A percentile compares a stretch with the other conserved stretches of the same genome.
Evolutionary conservation across 2,113 vertebrate species (phyloP).

Genomic region (Nansenia antarctica): DNA sequence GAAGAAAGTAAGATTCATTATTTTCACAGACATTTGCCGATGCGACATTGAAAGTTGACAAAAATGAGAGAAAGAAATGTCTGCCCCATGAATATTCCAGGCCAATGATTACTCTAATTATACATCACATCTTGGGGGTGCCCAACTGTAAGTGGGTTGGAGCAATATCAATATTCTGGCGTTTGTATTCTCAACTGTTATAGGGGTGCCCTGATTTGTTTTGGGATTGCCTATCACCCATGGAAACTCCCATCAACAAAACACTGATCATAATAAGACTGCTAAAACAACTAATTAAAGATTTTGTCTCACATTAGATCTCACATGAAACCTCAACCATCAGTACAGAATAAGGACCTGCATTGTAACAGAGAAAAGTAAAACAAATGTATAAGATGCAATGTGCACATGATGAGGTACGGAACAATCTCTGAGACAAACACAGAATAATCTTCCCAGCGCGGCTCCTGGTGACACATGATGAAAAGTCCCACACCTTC

Average conservation of each 20-base stretch:
- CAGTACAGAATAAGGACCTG: not conserved
- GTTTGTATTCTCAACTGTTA: not conserved
- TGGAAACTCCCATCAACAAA: not conserved
- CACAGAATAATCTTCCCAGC: too few relatives aligned
- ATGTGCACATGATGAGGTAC: too few relatives aligned
- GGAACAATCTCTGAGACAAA: too few relatives aligned
- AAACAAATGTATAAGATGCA: too few relatives aligned
- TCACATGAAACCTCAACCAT: not conserved
- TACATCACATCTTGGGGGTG: not conserved
- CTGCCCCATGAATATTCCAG: too few relatives aligned
- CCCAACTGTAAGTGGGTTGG: not conserved
- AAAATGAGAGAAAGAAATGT: too few relatives aligned
- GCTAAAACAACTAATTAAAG: not conserved
- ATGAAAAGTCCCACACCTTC: slow-evolving; percentile 16
- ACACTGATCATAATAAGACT: not conserved
- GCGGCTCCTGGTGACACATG: too few relatives aligned
- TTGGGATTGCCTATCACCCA: not conserved
- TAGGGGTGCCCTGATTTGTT: not conserved
- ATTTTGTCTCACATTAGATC: not conserved
- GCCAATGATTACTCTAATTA: too few relatives aligned
- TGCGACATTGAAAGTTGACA: too few relatives aligned
- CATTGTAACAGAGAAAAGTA: not conserved
- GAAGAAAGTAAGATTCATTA: too few relatives aligned
- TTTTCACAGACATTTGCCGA: too few relatives aligned
- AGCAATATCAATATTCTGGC: not conserved